phyloP scores from a whole-genome alignment of 2,797 vertebrate genomes.

The Rhyacichthys aspro region DNA sequence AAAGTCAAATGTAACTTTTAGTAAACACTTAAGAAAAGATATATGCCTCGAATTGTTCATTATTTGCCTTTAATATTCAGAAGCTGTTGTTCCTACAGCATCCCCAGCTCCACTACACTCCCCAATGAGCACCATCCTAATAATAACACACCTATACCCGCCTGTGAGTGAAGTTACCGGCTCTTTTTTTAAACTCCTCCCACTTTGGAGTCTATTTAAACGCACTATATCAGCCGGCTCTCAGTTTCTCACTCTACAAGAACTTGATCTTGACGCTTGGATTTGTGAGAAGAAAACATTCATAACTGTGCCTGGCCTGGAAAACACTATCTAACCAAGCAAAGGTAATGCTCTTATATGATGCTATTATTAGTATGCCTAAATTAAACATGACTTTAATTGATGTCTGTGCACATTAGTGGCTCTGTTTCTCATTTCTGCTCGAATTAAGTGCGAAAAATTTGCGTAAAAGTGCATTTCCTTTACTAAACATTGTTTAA shows the following conservation, averaged over 20 bases:
- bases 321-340: no score
- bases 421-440: neutral
- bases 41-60: no score
- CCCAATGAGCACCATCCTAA: neutral
- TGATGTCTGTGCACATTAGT: neutral
- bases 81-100: neutral
- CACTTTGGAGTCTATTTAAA: conserved; percentile 78
- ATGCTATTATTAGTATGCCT: neutral
- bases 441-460: neutral
- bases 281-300: conserved; percentile 30
- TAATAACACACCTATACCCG: neutral
- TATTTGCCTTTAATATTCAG: no score
- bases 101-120: neutral
- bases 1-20: no score
- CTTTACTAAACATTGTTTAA: no score
- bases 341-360: neutral
- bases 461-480: no score
- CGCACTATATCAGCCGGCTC: conserved; percentile 53
- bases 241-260: conserved; percentile 58
- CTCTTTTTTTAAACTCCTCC: conserved; percentile 64
- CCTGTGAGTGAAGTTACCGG: no score
- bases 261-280: conserved; percentile 66
- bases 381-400: no score
- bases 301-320: conserved; percentile 2
- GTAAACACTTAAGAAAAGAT: no score